Evolutionary conservation across 2,888 invertebrate genomes (phyloP), one percentile per base, ranked within the genome.

Genomic region (Eulithis testata): DNA sequence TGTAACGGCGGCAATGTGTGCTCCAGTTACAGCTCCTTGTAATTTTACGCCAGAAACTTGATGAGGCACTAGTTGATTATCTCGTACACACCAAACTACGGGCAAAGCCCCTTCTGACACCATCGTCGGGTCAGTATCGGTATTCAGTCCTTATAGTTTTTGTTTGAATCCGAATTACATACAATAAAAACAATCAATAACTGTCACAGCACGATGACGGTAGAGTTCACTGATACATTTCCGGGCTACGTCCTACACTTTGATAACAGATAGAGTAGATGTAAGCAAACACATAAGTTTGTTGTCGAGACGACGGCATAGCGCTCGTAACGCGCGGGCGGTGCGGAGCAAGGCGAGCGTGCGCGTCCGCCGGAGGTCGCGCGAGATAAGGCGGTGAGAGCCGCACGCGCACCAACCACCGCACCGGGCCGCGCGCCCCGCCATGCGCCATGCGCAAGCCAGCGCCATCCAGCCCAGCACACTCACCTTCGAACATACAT

Each of bases 41-140:
- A 95, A 92, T 76, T 95, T 91, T 73, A 95, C 95, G 77, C 95
- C 95, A 66, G 95, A 95, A 74, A 95, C 91, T 84, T 95, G 95
- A 72, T 95, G 94, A 73, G 95, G 95, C 83, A 95, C 94, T 93
- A 95, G 94, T 84, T 94, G 94, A 88, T 95, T 94, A 90, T 95
- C 94, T 86, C 95, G 94, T 84, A 94, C 91, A 92, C 95, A 95
- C 95, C 95, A 95, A 84, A 95, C 95, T 77, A 95, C 95, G 88
- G 94, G 93, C 88, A 94, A 77, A 81, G 93, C 90, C 86, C 94
- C 94, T 85, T 94, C 93, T 73, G 95, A 94, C 85, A 95, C 94
- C 95, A 95, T 95, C 83, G 87, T 94, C 85, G 81, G 74, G 75
- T 80, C 74, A 76, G 43, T 79, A 74, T 77, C 74, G 81, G 74